phyloP scores from a whole-genome alignment of 2,113 vertebrate species.

The Plecturocebus donacophilus region DNA sequence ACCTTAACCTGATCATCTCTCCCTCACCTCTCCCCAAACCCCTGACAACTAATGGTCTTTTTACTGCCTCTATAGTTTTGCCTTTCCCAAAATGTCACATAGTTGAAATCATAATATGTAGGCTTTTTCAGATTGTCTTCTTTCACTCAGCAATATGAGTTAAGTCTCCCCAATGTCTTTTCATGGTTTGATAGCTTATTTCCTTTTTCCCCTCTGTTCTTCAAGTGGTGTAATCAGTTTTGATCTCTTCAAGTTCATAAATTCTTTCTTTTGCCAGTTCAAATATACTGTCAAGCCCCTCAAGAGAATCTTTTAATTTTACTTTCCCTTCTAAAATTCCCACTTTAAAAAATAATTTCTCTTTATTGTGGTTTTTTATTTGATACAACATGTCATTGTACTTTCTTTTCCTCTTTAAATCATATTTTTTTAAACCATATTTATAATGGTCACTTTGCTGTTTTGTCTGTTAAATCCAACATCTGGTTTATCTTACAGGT shows the following conservation, averaged over 20 bases:
- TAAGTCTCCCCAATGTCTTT: background rate
- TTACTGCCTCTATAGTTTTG: background rate
- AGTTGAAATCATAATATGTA: background rate
- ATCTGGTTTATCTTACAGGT: background rate
- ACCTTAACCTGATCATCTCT: background rate
- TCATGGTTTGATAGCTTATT: background rate
- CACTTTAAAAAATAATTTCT: background rate
- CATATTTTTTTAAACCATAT: background rate
- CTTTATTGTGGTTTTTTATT: background rate
- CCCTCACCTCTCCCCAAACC: background rate
- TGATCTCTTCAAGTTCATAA: background rate
- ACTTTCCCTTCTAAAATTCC: background rate
- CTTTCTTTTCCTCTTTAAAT: background rate
- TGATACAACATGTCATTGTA: background rate
- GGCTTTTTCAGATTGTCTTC: background rate
- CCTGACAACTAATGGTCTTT: background rate
- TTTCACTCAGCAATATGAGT: background rate
- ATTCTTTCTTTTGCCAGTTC: background rate
- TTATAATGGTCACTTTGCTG: background rate
- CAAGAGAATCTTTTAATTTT: background rate
- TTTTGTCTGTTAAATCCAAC: background rate
- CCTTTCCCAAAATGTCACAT: background rate
- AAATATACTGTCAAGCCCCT: background rate
- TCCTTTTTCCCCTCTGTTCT: background rate
- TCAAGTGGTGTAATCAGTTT: background rate